Conservation (phyloP, 1,140 invertebrate genomes). For the Drosophila subpulchrella region DNA sequence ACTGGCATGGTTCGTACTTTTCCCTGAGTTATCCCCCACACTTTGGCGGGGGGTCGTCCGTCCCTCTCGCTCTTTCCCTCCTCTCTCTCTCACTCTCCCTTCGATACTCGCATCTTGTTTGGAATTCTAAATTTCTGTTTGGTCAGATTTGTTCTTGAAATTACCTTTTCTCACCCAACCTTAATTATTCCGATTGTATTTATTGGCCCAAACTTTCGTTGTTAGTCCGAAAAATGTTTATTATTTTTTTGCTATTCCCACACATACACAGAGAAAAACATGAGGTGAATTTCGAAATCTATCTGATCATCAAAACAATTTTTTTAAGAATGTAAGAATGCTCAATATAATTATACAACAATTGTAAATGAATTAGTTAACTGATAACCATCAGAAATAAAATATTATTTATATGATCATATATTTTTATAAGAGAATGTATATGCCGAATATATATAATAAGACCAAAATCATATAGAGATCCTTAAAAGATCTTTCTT, state of each 20-base stretch:
- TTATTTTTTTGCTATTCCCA: slow-evolving; percentile 19
- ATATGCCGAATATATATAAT: too few species aligned
- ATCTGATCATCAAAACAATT: too few species aligned
- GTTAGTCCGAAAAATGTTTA: slow-evolving; percentile 24
- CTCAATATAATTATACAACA: too few species aligned
- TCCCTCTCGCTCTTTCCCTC: not conserved
- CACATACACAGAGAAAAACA: slow-evolving; percentile 21
- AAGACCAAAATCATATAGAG: not conserved
- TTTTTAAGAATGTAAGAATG: too few species aligned
- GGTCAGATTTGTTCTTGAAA: slow-evolving; percentile 58
- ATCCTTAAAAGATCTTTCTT: not conserved
- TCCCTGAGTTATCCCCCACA: slow-evolving; percentile 65
- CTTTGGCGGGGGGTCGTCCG: slow-evolving; percentile 65
- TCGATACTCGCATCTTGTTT: slow-evolving; percentile 35
- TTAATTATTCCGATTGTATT: slow-evolving; percentile 52
- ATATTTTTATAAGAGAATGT: too few species aligned
- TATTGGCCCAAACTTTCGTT: slow-evolving; percentile 33
- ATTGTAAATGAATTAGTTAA: too few species aligned
- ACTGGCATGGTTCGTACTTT: slow-evolving; percentile 50
- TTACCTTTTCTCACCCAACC: slow-evolving; percentile 69
- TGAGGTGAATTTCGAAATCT: not conserved
- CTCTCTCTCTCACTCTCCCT: slow-evolving; percentile 6
- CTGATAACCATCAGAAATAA: too few species aligned
- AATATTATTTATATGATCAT: too few species aligned
- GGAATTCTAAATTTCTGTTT: slow-evolving; percentile 45